These are phyloP conservation scores for Mungos mungo DNA, from an alignment of 2,113 vertebrate species.

Conservation along the genomic window DNA sequence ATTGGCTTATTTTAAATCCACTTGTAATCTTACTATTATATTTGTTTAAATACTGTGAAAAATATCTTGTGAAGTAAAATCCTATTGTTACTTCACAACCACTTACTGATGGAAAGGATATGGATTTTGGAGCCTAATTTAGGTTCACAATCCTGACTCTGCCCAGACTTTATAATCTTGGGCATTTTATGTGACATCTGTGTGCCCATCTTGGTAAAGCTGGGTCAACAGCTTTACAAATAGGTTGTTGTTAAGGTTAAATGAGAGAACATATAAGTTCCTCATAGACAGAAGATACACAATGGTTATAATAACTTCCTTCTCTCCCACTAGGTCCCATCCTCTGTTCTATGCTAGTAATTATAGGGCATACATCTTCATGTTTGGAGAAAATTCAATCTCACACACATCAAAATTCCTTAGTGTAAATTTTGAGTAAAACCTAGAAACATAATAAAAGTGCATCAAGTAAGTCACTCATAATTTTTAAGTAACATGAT, in stretches of 20 bases:
- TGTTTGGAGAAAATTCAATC: conserved; percentile 18
- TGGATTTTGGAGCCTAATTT: neutral
- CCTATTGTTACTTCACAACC: neutral
- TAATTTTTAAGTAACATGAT: neutral
- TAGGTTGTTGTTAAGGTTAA: neutral
- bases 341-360: neutral
- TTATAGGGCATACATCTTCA: neutral
- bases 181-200: neutral
- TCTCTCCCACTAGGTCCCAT: neutral
- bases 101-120: neutral
- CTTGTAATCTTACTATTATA: neutral
- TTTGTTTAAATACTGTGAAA: neutral
- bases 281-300: neutral
- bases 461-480: neutral
- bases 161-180: neutral
- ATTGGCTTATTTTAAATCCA: neutral
- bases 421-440: neutral
- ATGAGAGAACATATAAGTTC: neutral
- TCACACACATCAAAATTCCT: neutral
- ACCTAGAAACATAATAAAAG: neutral
- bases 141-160: neutral
- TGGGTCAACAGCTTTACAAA: neutral
- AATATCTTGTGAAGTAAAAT: neutral
- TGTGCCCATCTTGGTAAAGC: neutral
- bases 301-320: neutral